Evolutionary conservation across 2,113 vertebrate species (phyloP), one percentile per base, ranked within the genome.

Genomic region (Oryzias woworae): DNA sequence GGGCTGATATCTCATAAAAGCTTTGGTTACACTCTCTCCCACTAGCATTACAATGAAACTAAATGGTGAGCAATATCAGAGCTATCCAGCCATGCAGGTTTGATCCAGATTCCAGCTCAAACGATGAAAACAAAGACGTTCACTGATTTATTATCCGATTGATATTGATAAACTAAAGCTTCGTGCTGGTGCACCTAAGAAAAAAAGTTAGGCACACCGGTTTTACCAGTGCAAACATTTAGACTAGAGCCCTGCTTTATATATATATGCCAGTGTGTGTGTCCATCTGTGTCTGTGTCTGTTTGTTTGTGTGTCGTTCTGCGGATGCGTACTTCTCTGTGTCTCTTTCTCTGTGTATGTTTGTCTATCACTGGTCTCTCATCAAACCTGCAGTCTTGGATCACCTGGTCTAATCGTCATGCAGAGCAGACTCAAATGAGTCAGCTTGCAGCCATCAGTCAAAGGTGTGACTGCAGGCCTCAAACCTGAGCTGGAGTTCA

Each of bases 341-440:
- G 24, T 31, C 14, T 17, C 45, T 49, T 7, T 59, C 16, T 58
- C 16, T 75, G 68, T 59, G 56, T 56, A 18, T 44, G 68, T 44
- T 79, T 86, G 75, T 82, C 88, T 75, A 83, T 84, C 69, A 75
- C 69, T 42, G 42, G 61, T 62, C 80, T 88, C 80, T 88, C 87
- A 85, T 61, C 28, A 0, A 57, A 53, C 65, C 71, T 62, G 57
- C 52, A 64, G 53, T 67, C 53, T 58, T 73, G 69, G 73, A 84
- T 83, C 73, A 78, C 66, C 57, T 47, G 66, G 85, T 87, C 73
- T 59, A 73, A 65, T 80, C 82, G 56, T 74, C 66, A 58, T 36
- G 58, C 73, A 75, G 67, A 69, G 48, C 55, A 60, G 75, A 90
- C 89, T 88, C 79, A 83, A 90, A 69, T 65, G 83, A 77, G 53